Conservation (phyloP, 1,140 invertebrate species). For the Dolichoris vasculosae region DNA sequence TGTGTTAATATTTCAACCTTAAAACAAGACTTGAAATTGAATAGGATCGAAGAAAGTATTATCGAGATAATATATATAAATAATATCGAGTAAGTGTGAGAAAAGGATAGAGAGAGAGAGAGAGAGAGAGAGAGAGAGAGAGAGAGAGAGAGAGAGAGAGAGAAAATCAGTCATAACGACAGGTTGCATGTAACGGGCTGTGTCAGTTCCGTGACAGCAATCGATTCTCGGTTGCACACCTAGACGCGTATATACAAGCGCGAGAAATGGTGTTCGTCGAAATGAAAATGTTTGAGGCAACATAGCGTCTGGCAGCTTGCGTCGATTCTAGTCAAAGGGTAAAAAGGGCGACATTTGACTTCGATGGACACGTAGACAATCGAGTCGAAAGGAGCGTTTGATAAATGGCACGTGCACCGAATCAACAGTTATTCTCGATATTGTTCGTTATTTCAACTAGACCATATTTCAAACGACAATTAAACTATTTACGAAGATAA, state of each 20-base stretch:
- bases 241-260: neutral
- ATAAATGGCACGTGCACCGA: conserved; percentile 5
- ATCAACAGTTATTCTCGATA: conserved; percentile 50
- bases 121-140: neutral
- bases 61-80: too few relatives aligned
- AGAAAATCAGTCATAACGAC: neutral
- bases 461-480: neutral
- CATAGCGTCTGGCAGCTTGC: neutral
- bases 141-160: neutral
- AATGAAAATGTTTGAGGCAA: conserved; percentile 47
- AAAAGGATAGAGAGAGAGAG: neutral
- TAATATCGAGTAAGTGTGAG: too few relatives aligned
- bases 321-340: conserved; percentile 2
- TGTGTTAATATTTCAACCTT: neutral
- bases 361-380: conserved; percentile 1
- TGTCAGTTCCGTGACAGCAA: conserved; percentile 13
- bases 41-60: neutral
- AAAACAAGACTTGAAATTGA: conserved; percentile 1
- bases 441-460: conserved; percentile 30
- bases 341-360: conserved; percentile 25
- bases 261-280: conserved; percentile 11
- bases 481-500: neutral
- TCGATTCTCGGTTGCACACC: neutral
- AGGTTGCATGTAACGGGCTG: conserved; percentile 24
- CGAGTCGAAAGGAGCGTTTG: conserved; percentile 22